Base-by-base conservation (phyloP, 2,888 invertebrate species). In the Lepidonotus clava region DNA sequence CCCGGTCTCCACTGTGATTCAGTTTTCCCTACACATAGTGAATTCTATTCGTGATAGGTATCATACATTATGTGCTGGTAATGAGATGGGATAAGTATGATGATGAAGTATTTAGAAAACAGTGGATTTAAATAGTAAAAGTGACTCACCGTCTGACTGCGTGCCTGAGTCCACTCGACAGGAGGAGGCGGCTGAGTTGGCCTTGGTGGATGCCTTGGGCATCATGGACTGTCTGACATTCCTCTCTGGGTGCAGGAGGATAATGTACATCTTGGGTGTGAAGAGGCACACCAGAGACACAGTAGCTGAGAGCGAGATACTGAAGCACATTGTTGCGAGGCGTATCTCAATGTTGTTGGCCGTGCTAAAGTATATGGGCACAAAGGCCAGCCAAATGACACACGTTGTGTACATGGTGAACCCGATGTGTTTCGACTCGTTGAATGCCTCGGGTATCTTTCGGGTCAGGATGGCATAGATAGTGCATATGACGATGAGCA, bases 321-420 rank as follows among this genome's bases (percentile, higher is more conserved):
- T 98, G 92, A 98, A 97, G 86, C 98, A 98, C 97, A 98, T 98
- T 94, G 98, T 98, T 91, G 98, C 98, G 93, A 98, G 97, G 88
- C 98, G 96, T 88, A 98, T 95, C 18, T 97, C 97, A 89, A 98
- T 94, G 87, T 94, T 93, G 87, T 92, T 91, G 14, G 93, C 93
- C 21, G 94, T 94, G 66, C 93, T 94, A 87, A 95, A 97, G 95
- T 98, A 98, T 93, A 95, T 94, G 56, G 94, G 94, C 38, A 95
- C 94, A 88, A 95, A 95, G 4, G 94, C 95, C 85, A 94, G 90
- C 94, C 93, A 95, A 85, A 94, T 95, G 88, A 95, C 97, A 88
- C 97, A 98, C 0, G 98, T 98, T 91, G 98, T 98, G 95, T 98
- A 98, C 95, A 98, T 98, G 92, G 98, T 98, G 87, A 94, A 94